These are phyloP conservation scores for Dicycla oo DNA, from an alignment of 2,888 invertebrate genomes.

Conservation along the genomic window DNA sequence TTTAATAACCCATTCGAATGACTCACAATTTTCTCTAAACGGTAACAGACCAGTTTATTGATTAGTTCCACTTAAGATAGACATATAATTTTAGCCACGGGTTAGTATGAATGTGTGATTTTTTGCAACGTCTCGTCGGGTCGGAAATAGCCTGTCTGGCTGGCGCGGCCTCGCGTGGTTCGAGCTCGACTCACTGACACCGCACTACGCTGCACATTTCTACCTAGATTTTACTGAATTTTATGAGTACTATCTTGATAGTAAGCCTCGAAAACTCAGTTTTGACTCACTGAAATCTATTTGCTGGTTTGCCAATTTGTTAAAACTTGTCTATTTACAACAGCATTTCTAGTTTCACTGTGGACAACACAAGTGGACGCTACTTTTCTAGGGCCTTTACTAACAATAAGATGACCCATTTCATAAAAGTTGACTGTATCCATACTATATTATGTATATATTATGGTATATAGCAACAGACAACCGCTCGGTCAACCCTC, in stretches of 20 bases:
- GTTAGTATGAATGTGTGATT: constrained; percentile 61
- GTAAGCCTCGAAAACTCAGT: constrained; percentile 6
- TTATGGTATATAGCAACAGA: not conserved
- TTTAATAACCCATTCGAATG: constrained; percentile 29
- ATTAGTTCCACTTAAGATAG: constrained; percentile 55
- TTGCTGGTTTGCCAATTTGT: not conserved
- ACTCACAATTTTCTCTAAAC: constrained; percentile 55
- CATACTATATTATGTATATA: not conserved
- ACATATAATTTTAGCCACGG: constrained; percentile 56
- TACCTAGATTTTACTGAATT: constrained; percentile 40
- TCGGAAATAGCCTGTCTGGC: constrained; percentile 74
- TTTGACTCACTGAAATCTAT: not conserved
- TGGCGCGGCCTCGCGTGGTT: constrained; percentile 50
- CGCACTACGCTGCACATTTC: constrained; percentile 36
- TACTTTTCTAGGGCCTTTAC: not conserved
- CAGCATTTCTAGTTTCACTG: not conserved
- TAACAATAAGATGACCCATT: too few species aligned
- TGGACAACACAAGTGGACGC: too few species aligned
- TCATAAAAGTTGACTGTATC: not conserved
- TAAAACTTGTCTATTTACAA: not conserved
- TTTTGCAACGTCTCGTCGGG: constrained; percentile 65
- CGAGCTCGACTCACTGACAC: constrained; percentile 36
- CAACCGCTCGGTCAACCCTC: not conserved
- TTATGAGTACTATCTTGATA: constrained; percentile 21
- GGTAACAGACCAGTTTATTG: constrained; percentile 49